A percentile compares a stretch with the other conserved stretches of the same genome.
phyloP scores from a whole-genome alignment of 2,113 vertebrate genomes.

The Campylomormyrus numenius region DNA sequence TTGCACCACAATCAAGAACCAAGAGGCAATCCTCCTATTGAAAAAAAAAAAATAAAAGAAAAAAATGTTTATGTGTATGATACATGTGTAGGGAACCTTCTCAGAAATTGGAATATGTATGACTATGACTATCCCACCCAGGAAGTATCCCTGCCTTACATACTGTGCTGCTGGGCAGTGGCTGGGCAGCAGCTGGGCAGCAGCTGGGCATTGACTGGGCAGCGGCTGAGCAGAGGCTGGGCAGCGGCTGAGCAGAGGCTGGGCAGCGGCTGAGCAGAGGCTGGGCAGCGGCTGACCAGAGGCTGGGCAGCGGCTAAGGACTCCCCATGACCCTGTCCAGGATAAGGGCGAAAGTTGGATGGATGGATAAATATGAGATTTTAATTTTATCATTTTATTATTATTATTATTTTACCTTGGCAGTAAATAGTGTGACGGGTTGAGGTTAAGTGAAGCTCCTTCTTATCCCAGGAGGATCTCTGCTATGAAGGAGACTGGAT shows the following conservation, averaged over 20 bases:
- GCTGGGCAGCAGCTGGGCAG: too few species aligned
- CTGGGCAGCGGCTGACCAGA: too few species aligned
- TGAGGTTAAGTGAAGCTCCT: background rate
- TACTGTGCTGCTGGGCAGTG: too few species aligned
- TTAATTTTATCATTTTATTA: background rate
- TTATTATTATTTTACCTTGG: background rate
- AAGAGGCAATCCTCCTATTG: background rate
- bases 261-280: too few species aligned
- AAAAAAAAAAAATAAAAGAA: background rate
- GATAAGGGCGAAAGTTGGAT: background rate
- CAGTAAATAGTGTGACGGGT: background rate
- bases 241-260: too few species aligned
- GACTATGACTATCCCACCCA: background rate
- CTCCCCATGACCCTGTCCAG: background rate
- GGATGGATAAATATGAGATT: background rate
- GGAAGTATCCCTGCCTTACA: background rate
- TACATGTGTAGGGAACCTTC: background rate
- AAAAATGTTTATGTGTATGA: background rate
- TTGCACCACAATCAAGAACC: background rate
- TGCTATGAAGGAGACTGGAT: background rate
- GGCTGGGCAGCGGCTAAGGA: background rate
- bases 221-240: too few species aligned
- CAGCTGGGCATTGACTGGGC: too few species aligned
- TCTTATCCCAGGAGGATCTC: background rate
- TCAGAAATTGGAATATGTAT: background rate